Evolutionary conservation across 2,888 invertebrate genomes (phyloP).

Genomic region (Synanthedon tipuliformis): DNA sequence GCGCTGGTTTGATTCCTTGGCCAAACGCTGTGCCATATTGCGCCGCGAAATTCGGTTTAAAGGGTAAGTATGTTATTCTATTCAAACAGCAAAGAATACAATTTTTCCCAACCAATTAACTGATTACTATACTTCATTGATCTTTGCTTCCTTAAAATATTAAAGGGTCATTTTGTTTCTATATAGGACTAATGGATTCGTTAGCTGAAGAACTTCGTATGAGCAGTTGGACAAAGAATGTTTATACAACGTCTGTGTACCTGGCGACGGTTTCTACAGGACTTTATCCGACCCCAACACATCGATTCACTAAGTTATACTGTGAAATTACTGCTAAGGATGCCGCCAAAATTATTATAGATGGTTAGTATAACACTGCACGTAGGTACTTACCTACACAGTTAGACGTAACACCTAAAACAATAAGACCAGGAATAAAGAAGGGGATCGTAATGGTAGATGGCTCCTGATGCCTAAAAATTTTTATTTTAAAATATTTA

Average conservation of each 20-base stretch:
- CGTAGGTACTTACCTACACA: too few species aligned
- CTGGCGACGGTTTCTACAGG: constrained; percentile 48
- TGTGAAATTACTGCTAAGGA: constrained; percentile 45
- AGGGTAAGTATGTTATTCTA: constrained; percentile 27
- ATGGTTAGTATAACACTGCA: constrained; percentile 25
- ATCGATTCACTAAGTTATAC: constrained; percentile 50
- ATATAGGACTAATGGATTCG: constrained; percentile 53
- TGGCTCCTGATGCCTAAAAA: too few species aligned
- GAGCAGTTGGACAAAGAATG: constrained; percentile 54
- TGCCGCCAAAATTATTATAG: constrained; percentile 51
- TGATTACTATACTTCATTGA: not conserved
- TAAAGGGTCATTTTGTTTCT: too few species aligned
- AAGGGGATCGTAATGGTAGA: too few species aligned
- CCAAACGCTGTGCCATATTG: constrained; percentile 56
- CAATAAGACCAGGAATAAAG: too few species aligned
- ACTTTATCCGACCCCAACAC: constrained; percentile 43
- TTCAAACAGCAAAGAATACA: not conserved
- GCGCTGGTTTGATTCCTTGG: constrained; percentile 48
- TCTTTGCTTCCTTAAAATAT: not conserved
- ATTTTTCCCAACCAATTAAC: not conserved
- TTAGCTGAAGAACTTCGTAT: constrained; percentile 51
- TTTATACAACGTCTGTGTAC: constrained; percentile 53
- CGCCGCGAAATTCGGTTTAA: constrained; percentile 55
- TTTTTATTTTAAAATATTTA: too few species aligned
- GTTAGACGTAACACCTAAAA: too few species aligned